Percentiles rank a stretch among this genome's conserved stretches.
These are phyloP conservation scores for Nasonia oneida DNA, from an alignment of 2,888 invertebrate genomes.

Conservation along the genomic window DNA sequence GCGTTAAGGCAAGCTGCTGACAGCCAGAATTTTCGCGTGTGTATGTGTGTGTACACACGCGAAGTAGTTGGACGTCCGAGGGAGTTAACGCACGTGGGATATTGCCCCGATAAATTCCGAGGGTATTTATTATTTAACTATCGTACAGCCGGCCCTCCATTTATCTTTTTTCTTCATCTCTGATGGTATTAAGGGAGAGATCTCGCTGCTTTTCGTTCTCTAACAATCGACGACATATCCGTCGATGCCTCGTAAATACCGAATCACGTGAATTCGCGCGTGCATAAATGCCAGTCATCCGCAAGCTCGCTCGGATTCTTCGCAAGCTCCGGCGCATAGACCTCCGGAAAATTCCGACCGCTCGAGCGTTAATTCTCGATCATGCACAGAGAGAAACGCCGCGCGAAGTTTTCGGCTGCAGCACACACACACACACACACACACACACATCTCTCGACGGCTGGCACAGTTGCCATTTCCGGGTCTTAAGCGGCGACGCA, in stretches of 20 bases:
- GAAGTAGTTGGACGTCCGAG: constrained; percentile 5
- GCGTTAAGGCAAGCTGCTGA: constrained; percentile 32
- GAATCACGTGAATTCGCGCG: too few species aligned
- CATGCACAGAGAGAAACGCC: constrained; percentile 6
- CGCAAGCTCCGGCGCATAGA: not conserved
- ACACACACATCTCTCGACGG: not conserved
- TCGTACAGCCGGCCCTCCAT: not conserved
- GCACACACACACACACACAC: not conserved
- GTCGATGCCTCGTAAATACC: too few species aligned
- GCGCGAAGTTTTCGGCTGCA: constrained; percentile 11
- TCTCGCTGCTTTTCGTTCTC: too few species aligned
- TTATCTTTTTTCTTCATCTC: not conserved
- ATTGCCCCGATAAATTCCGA: constrained; percentile 47
- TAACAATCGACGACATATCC: too few species aligned
- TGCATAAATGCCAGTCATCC: too few species aligned
- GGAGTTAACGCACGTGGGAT: constrained; percentile 38
- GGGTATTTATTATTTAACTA: constrained; percentile 40
- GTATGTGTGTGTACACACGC: not conserved
- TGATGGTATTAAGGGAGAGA: too few species aligned
- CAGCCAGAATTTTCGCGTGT: not conserved
- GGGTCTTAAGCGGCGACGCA: constrained; percentile 12
- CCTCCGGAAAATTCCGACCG: not conserved
- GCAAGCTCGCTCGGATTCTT: not conserved
- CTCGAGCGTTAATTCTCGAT: not conserved
- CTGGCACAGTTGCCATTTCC: constrained; percentile 44